Conservation (phyloP, 2,113 vertebrate species). For the Spea multiplicata region DNA sequence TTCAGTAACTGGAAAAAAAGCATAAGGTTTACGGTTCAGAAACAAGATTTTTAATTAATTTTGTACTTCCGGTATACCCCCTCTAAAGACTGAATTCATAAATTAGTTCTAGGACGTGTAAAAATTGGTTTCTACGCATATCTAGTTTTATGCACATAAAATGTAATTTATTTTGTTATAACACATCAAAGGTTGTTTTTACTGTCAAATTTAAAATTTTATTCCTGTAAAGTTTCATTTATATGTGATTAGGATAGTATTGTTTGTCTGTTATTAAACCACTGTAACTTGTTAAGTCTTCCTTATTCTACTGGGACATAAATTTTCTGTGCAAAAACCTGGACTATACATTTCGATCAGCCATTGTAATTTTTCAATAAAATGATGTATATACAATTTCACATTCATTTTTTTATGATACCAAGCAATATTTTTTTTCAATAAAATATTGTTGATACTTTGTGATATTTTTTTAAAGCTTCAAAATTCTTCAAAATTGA, state of each 20-base stretch:
- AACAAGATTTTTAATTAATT: constrained; percentile 63
- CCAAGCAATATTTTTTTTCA: constrained; percentile 67
- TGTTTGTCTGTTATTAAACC: constrained; percentile 60
- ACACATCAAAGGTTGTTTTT: constrained; percentile 58
- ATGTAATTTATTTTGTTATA: constrained; percentile 71
- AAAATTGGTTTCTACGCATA: constrained; percentile 63
- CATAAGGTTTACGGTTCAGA: constrained; percentile 60
- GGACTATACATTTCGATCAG: constrained; percentile 51
- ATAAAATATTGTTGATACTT: constrained; percentile 67
- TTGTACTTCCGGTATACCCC: constrained; percentile 64
- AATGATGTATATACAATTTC: constrained; percentile 64
- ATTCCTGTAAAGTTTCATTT: constrained; percentile 38
- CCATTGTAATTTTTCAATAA: constrained; percentile 57
- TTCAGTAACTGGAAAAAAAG: constrained; percentile 78
- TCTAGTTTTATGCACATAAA: constrained; percentile 64
- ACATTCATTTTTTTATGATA: constrained; percentile 63
- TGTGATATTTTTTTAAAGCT: constrained; percentile 62
- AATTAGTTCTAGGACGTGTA: constrained; percentile 61
- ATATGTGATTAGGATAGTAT: constrained; percentile 55
- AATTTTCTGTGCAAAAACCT: constrained; percentile 59
- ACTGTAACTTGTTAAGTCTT: constrained; percentile 68
- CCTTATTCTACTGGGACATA: constrained; percentile 61
- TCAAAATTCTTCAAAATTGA: constrained; percentile 49
- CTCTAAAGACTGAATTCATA: constrained; percentile 70
- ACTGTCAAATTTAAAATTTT: constrained; percentile 34